Evolutionary conservation across 2,888 invertebrate species (phyloP), one percentile per base, ranked within the genome.

Genomic region (Sinotaia quadrata): DNA sequence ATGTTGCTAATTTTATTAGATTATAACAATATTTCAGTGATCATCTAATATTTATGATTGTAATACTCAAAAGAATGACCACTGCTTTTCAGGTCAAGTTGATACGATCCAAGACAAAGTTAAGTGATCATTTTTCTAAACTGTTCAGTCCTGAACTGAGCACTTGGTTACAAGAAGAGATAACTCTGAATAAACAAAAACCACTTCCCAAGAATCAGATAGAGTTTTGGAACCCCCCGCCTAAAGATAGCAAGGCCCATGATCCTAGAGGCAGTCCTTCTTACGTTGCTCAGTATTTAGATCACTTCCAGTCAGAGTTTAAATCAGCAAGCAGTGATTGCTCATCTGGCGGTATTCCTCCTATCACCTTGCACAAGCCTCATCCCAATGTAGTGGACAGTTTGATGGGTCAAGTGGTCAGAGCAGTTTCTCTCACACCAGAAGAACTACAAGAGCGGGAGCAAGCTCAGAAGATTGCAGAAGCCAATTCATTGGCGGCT

Each of bases 361-460:
- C 57, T 37, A 51, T 54, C 24, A 67, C 63, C 24, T 44, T 65
- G n/a, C 82, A 86, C 76, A 78, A 71, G 44, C 85, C 86, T 4
- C 87, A 87, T 71, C 85, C 87, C 8, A 85, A 84, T 67, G 81
- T 87, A n/a, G 61, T 84, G 18, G 84, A 83, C 67, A 66, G 71
- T 34, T 37, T 75, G n/a, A 51, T n/a, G 18, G 52, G 54, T 2
- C 80, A 79, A 10, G 72, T 58, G 47, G 69, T 79, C 4, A 47
- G 36, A 44, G 36, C 68, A 58, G 67, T 68, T 12, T 15, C 54
- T 3, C 37, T 69, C 29, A 62, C 74, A 1, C 29, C 67, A 12
- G 71, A 68, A 24, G 78, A 75, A 47, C 34, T 41, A 10, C 31
- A 5, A 24, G 69, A 73, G 49, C 44, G 68, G n/a, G 68, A 68